Evolutionary conservation across 2,888 invertebrate genomes (phyloP), one percentile per base, ranked within the genome.

Genomic region (Drosophila kambysellisi): DNA sequence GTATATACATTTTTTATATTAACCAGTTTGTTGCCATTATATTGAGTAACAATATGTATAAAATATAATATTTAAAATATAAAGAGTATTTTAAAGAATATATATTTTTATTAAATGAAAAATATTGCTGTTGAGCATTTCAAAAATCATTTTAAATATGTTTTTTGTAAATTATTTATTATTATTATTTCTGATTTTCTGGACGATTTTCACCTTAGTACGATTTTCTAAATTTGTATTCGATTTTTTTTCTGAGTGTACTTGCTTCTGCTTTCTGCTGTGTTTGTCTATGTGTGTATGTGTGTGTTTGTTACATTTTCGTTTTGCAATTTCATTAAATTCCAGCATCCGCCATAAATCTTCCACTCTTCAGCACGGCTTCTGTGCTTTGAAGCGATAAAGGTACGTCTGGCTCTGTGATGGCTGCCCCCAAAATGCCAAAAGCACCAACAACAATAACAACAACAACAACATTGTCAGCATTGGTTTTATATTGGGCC

Each of bases 321-420:
- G 92, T 93, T 92, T 93, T 92, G 92, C 92, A 92, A 92, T 92
- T 92, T 92, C 92, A 92, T 92, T 92, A 93, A 93, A 93, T 93
- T 93, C 93, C 93, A 93, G 91, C 93, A 93, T 92, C 92, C 93
- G 92, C 93, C 91, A 93, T 93, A 93, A 93, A 93, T 93, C 93
- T 92, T 90, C 88, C 91, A 90, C 91, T 88, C 91, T 91, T 88
- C 90, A 90, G 87, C 91, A 90, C 70, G 88, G 87, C 84, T 87
- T 90, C 87, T 87, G 89, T 90, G 90, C 90, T 87, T 90, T 90
- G 89, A 86, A 87, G 85, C 85, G 85, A 86, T 86, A 86, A 86
- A 86, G 85, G 85, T 86, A 82, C 82, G 76, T 81, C 81, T 83
- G 83, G 68, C 54, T 59, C 50, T 79, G 67, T 84, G 82, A 71